These are phyloP conservation scores for Gnatocerus cornutus DNA, from an alignment of 2,888 invertebrate genomes.

Conservation along the genomic window DNA sequence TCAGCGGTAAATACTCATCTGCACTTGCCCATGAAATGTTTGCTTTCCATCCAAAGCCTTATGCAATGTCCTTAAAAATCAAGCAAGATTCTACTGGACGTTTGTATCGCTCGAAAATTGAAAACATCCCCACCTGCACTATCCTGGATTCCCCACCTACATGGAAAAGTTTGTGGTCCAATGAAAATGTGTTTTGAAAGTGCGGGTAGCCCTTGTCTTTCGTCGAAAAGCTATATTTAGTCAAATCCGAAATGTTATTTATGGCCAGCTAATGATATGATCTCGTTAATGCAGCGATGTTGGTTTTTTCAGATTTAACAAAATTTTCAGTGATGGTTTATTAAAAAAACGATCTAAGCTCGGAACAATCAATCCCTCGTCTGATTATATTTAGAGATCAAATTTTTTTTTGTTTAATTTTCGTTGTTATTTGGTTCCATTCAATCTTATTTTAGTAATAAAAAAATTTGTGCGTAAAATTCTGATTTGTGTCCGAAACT, in stretches of 20 bases:
- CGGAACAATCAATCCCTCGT: too few species aligned
- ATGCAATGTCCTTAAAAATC: not conserved
- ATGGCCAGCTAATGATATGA: too few species aligned
- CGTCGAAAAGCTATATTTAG: constrained; percentile 21
- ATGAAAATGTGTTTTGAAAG: constrained; percentile 25
- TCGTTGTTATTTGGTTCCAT: too few species aligned
- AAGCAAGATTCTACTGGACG: constrained; percentile 20
- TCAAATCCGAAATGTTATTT: not conserved
- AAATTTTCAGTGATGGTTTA: too few species aligned
- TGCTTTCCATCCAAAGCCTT: constrained; percentile 3
- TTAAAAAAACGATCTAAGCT: too few species aligned
- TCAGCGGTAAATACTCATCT: constrained; percentile 45
- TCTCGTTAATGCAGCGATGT: too few species aligned
- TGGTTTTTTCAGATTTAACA: too few species aligned
- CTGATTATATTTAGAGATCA: too few species aligned
- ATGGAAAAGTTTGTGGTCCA: constrained; percentile 44
- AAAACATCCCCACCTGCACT: constrained; percentile 40
- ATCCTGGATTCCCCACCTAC: constrained; percentile 30
- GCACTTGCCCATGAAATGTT: constrained; percentile 34
- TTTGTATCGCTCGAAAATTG: constrained; percentile 35
- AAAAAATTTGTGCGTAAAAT: too few species aligned
- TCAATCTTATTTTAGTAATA: too few species aligned
- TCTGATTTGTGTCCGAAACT: too few species aligned
- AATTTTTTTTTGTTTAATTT: too few species aligned
- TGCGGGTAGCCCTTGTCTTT: constrained; percentile 27